Percentiles rank a stretch among this genome's conserved stretches.
Evolutionary conservation across 2,797 vertebrate species (phyloP).

Genomic region (Clarias pachynema): DNA sequence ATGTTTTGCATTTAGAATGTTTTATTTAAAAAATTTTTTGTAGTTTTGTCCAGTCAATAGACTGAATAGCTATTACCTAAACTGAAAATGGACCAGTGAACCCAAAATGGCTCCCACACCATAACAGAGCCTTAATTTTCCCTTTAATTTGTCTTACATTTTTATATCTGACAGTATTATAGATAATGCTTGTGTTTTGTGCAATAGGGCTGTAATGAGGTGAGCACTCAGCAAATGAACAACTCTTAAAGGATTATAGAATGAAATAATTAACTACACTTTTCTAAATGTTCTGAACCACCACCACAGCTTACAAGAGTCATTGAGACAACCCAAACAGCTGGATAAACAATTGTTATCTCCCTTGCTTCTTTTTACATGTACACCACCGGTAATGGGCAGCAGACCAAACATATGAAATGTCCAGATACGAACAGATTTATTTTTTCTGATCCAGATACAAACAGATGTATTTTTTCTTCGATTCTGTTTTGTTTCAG

Average conservation of each 20-base stretch:
- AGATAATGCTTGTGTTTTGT: neutral
- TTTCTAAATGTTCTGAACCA: constrained; percentile 7
- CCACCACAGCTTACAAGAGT: neutral
- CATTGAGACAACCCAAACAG: constrained; percentile 6
- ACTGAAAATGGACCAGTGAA: neutral
- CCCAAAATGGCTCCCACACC: neutral
- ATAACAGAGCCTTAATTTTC: neutral
- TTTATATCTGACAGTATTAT: neutral
- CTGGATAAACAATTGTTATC: neutral
- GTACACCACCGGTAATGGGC: neutral
- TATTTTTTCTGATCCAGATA: neutral
- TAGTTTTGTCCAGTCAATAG: neutral
- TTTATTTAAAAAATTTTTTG: neutral
- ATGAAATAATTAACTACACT: constrained; percentile 15
- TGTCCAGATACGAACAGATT: neutral
- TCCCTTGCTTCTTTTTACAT: neutral
- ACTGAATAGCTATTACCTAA: neutral
- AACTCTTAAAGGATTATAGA: constrained; percentile 2
- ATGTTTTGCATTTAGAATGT: neutral
- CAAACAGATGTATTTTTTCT: neutral
- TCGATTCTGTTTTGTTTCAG: constrained; percentile 10
- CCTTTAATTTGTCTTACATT: neutral
- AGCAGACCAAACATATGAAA: neutral
- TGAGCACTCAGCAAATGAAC: constrained; percentile 18
- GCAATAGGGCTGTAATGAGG: neutral